phyloP scores from a whole-genome alignment of 2,797 vertebrate species.

The Peromyscus melanophrys region DNA sequence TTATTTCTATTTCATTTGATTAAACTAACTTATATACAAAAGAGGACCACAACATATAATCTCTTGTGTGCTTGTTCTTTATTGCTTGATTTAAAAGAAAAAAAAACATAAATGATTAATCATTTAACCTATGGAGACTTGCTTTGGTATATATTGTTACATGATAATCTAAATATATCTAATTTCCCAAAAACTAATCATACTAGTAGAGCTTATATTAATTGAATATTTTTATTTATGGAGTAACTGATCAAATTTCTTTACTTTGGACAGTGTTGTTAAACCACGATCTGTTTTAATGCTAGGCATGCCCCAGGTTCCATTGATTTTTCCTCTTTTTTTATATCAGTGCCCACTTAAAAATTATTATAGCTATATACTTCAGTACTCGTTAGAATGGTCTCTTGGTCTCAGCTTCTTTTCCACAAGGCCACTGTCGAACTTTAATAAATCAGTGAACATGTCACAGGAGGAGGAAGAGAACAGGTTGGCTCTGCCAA shows the following conservation, averaged over 20 bases:
- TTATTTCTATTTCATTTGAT: background rate
- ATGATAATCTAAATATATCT: background rate
- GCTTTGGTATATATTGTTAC: background rate
- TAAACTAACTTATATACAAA: background rate
- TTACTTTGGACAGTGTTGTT: background rate
- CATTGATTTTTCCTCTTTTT: background rate
- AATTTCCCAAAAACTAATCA: background rate
- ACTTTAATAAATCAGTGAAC: background rate
- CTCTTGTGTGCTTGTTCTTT: background rate
- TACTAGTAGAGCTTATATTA: background rate
- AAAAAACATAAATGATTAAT: background rate
- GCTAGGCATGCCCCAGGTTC: background rate
- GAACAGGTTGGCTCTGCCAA: accelerated
- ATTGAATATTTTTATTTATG: constrained; percentile 22
- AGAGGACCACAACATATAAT: background rate
- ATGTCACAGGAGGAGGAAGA: background rate
- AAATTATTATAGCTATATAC: background rate
- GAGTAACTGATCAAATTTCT: constrained; percentile 21
- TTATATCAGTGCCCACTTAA: background rate
- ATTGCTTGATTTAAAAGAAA: background rate
- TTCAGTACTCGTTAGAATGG: background rate
- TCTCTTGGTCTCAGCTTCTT: background rate
- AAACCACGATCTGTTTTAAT: background rate
- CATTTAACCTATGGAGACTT: background rate
- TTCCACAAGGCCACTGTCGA: background rate